phyloP scores from a whole-genome alignment of 2,113 vertebrate species.

The Vanacampus margaritifer region DNA sequence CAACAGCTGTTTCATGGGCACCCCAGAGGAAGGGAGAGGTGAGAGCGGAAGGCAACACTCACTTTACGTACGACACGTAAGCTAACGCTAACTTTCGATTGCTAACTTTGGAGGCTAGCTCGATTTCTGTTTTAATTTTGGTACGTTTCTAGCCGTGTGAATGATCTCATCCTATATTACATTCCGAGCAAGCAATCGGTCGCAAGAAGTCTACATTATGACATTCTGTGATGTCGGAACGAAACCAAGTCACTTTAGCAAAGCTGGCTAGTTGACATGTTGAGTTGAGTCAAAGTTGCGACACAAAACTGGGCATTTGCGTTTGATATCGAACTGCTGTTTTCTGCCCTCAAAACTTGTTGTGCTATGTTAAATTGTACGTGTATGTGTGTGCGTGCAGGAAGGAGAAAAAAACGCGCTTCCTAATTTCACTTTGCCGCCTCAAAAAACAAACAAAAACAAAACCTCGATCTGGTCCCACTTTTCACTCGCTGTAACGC shows the following conservation, averaged over 20 bases:
- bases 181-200: background rate
- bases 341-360: background rate
- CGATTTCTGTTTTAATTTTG: background rate
- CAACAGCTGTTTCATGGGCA: conserved; percentile 70
- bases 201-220: background rate
- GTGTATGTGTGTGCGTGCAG: background rate
- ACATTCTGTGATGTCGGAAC: background rate
- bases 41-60: conserved; percentile 23
- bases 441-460: background rate
- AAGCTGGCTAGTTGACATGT: background rate
- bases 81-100: conserved; percentile 27
- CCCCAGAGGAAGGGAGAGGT: conserved; percentile 73
- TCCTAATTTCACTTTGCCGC: conserved; percentile 28
- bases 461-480: background rate
- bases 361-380: background rate
- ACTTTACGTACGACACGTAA: background rate
- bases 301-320: too few species aligned
- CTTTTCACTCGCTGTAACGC: background rate
- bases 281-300: background rate
- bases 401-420: conserved; percentile 13
- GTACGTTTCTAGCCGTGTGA: background rate
- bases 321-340: background rate
- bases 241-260: conserved; percentile 18
- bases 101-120: conserved; percentile 25
- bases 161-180: background rate